Conservation (phyloP, 1,140 invertebrate species). For the Steinernema feltiae region DNA sequence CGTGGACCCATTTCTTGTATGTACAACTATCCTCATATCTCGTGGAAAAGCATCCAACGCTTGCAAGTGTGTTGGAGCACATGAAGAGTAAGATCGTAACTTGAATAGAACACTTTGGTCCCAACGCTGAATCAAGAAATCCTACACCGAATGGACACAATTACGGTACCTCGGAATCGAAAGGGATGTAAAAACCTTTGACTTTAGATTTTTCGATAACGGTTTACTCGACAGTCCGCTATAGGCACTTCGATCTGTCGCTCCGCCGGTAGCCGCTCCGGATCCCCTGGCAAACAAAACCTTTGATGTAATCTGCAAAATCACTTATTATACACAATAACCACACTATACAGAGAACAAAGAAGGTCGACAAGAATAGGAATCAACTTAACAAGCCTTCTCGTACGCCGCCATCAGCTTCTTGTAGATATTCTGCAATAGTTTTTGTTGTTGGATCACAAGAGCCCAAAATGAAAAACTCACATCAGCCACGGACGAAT, state of each 20-base stretch:
- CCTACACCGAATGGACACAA: neutral
- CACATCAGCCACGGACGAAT: too few relatives aligned
- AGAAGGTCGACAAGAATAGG: too few relatives aligned
- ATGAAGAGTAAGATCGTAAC: neutral
- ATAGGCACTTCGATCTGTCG: conserved; percentile 12
- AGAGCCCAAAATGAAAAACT: too few relatives aligned
- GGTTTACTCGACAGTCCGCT: conserved; percentile 32
- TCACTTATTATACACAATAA: too few relatives aligned
- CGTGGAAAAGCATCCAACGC: neutral
- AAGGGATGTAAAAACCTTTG: conserved; percentile 21
- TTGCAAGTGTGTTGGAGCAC: neutral
- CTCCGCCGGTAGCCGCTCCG: conserved; percentile 12
- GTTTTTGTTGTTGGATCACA: too few relatives aligned
- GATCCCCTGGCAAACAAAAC: neutral
- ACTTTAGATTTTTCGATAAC: conserved; percentile 36
- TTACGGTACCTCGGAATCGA: conserved; percentile 16
- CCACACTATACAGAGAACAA: too few relatives aligned
- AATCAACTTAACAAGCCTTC: too few relatives aligned
- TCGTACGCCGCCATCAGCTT: too few relatives aligned
- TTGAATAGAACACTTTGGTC: conserved; percentile 39
- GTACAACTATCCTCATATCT: neutral
- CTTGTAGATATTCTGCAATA: too few relatives aligned
- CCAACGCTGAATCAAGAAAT: conserved; percentile 26
- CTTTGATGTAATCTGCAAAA: too few relatives aligned
- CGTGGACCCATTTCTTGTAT: neutral